Evolutionary conservation across 1,140 invertebrate species (phyloP), one percentile per base, ranked within the genome.

Genomic region (Drosophila cardini): DNA sequence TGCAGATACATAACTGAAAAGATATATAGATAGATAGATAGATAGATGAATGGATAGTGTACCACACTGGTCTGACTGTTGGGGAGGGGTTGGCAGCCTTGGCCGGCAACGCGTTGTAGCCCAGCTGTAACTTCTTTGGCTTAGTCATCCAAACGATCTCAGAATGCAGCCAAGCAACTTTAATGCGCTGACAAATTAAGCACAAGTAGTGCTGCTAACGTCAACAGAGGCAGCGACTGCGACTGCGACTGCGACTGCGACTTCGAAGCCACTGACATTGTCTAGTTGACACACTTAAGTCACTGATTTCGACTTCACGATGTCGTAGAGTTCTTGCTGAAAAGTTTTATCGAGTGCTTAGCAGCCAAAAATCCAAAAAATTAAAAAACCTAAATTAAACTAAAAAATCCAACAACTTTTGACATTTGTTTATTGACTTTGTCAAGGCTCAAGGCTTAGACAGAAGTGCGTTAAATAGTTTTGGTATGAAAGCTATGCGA

Each of bases 271-370:
- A 61, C 76, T 89, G 83, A 87, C 83, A 87, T 87, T 87, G 83
- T 87, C 80, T 89, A 80, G 80, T 87, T 87, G 83, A 87, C 83
- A 87, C 80, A 87, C 83, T 87, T 87, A 89, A 89, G 83, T 80
- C 80, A 89, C 79, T 82, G 87, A 87, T 75, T 71, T 65, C 69
- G 48, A 71, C 69, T 60, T 60, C 50, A 52, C 34, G 64, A 50
- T 46, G 62, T 43, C 55, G 78, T 68, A 78, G 78, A 86, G 75
- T 83, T 89, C 80, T 84, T 73, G 82, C 53, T 86, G n/a, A 63
- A 76, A 82, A 79, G 70, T 75, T 86, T 56, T 58, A 40, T 77
- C 77, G 40, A 85, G 73, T 85, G 81, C 53, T 80, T 85, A 77
- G 74, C 77, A 83, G 53, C 80, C 74, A 45, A 70, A 73, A 73